Conservation (phyloP, 1,140 invertebrate species). For the Rhizoglyphus robini region DNA sequence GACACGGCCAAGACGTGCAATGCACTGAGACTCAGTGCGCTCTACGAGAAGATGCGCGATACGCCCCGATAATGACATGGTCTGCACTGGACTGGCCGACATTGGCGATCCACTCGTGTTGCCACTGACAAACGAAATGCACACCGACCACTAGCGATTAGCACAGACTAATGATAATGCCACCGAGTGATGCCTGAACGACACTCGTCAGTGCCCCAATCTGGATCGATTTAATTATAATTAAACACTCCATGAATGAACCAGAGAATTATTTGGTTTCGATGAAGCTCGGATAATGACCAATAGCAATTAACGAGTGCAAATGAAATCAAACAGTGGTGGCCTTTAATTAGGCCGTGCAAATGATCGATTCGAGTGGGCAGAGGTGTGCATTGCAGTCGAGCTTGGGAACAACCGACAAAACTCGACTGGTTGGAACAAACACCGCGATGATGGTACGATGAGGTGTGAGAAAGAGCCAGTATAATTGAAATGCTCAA, state of each 20-base stretch:
- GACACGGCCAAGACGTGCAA: neutral
- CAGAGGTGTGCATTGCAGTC: too few relatives aligned
- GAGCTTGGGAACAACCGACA: neutral
- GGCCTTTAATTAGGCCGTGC: too few relatives aligned
- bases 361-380: too few relatives aligned
- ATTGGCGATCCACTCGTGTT: neutral
- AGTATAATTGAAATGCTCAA: neutral
- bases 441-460: neutral
- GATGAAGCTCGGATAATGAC: too few relatives aligned
- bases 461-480: neutral
- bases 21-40: neutral
- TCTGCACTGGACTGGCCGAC: neutral
- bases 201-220: neutral
- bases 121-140: too few relatives aligned
- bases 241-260: too few relatives aligned
- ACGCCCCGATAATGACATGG: slow-evolving; percentile 9
- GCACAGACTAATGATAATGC: neutral
- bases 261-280: too few relatives aligned
- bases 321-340: too few relatives aligned
- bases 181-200: too few relatives aligned
- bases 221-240: neutral
- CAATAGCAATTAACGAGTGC: too few relatives aligned
- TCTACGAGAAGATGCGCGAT: too few relatives aligned
- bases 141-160: too few relatives aligned
- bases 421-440: neutral